Evolutionary conservation across 1,140 invertebrate genomes (phyloP), one percentile per base, ranked within the genome.

Genomic region (Parasteatoda tepidariorum): DNA sequence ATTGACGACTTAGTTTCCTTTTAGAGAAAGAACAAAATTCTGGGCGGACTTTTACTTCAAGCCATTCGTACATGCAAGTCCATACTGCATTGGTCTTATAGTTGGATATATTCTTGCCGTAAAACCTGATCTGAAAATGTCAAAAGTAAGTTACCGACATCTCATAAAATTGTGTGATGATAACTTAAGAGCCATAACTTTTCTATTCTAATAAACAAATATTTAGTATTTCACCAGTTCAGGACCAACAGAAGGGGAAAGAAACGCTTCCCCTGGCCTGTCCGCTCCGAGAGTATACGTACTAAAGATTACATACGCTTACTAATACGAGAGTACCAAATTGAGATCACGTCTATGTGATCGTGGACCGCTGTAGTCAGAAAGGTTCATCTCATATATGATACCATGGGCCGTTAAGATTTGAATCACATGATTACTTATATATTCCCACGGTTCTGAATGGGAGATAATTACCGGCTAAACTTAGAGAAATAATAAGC

Each of bases 51-150:
- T 38, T 2, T 86, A 86, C 28, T 84, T 85, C 31, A 82, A 83
- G 48, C 83, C 85, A 11, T 86, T 84, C 31, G 30, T 70, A 26
- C 86, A 86, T 68, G 34, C 84, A 6, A 83, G 82, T 11, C 85
- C 86, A 5, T 86, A 86, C 41, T 85, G 75, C 54, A 71, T 86
- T 30, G 85, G 84, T 15, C 57, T 85, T 5, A 15, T 82, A 2
- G 28, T 76, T 15, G 85, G 85, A 11, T 86, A 85, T 64, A 22
- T 70, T 15, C 28, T 85, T 26, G 31, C 26, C 34, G 73, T 57
- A 26, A 41, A 64, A 13, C 55, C 64, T 41, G 41, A 59, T 11
- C 7, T 66, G 33, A 57, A 66, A 30, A 33, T 81, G 5, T 75
- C 54, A 18, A n/a, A 28, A 34, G 67, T 82, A 85, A 83, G 55